Conservation (phyloP, 2,888 invertebrate genomes). For the Erebia ligea region DNA sequence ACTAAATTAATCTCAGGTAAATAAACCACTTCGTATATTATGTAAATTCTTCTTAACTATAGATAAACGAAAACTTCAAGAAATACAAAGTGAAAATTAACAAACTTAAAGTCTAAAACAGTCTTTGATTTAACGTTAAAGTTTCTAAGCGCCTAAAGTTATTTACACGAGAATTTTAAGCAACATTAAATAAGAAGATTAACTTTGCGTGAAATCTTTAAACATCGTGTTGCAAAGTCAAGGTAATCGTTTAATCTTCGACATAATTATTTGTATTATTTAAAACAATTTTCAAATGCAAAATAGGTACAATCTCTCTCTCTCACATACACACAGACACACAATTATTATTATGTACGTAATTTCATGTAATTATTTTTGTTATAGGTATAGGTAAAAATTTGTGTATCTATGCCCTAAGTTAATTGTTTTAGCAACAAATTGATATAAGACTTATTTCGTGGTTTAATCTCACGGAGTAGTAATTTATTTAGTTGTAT, state of each 20-base stretch:
- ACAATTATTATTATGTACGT: too few species aligned
- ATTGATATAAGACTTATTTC: too few species aligned
- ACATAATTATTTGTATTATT: background rate
- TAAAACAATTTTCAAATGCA: background rate
- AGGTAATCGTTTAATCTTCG: background rate
- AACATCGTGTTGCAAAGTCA: conserved; percentile 1
- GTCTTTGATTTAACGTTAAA: conserved; percentile 41
- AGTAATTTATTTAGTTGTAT: too few species aligned
- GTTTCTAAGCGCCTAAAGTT: conserved; percentile 29
- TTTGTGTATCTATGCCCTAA: too few species aligned
- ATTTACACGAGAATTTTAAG: conserved; percentile 29
- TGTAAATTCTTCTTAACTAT: background rate
- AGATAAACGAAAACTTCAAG: conserved; percentile 20
- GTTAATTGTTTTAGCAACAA: too few species aligned
- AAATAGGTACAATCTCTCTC: too few species aligned
- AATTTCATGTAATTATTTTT: too few species aligned
- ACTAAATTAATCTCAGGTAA: conserved; percentile 32
- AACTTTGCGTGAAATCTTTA: conserved; percentile 16
- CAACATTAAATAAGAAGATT: conserved; percentile 16
- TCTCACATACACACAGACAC: too few species aligned
- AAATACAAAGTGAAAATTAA: conserved; percentile 26
- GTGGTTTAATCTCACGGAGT: too few species aligned
- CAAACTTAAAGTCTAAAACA: conserved; percentile 39
- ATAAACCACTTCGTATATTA: conserved; percentile 1
- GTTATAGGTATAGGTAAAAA: too few species aligned